phyloP scores from a whole-genome alignment of 2,888 invertebrate genomes.

The Drosophila picticornis region DNA sequence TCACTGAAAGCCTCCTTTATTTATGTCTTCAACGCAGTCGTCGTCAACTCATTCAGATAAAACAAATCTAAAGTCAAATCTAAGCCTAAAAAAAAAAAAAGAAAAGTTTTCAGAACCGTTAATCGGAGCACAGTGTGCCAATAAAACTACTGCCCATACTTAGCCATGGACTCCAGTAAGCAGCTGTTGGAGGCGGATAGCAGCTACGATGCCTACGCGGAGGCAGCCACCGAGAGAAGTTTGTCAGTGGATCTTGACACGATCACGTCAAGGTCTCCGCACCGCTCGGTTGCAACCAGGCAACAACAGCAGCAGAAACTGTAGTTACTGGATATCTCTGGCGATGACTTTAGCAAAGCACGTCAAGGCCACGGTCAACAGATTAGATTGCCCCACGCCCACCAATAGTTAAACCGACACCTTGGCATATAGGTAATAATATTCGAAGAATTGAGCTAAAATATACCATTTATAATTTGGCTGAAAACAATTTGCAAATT shows the following conservation, averaged over 20 bases:
- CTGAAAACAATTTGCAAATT: background rate
- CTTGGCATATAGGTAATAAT: background rate
- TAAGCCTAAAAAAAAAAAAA: background rate
- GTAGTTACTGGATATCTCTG: background rate
- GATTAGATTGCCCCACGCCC: background rate
- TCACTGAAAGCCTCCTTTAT: background rate
- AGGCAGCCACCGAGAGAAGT: background rate
- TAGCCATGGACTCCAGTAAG: background rate
- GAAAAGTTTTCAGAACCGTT: background rate
- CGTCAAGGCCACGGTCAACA: background rate
- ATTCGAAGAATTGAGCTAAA: background rate
- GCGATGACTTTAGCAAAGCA: background rate
- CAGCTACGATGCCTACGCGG: background rate
- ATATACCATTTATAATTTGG: background rate
- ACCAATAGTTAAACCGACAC: background rate
- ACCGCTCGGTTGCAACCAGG: background rate
- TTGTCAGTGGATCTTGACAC: background rate
- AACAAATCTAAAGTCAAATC: constrained; percentile 3
- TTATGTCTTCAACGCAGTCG: background rate
- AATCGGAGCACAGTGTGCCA: background rate
- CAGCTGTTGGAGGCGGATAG: background rate
- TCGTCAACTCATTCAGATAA: constrained; percentile 1
- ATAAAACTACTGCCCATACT: background rate
- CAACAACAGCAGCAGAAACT: background rate
- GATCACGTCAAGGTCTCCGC: background rate